Evolutionary conservation across 2,888 invertebrate species (phyloP).

Genomic region (Smittia sp.): DNA sequence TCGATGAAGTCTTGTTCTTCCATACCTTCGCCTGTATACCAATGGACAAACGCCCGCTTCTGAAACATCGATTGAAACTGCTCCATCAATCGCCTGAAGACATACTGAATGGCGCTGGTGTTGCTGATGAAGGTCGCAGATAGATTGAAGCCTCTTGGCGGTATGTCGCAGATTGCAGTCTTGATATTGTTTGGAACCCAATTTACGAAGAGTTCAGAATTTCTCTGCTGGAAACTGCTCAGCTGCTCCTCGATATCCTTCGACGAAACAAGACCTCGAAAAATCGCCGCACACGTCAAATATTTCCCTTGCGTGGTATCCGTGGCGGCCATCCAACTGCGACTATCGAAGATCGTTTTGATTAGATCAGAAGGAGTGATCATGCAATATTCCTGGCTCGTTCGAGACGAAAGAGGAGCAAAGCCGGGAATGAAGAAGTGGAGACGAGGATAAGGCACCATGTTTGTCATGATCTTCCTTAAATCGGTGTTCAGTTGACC

Average conservation of each 20-base stretch:
- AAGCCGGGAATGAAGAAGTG: conserved; percentile 84
- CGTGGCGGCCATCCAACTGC: conserved; percentile 79
- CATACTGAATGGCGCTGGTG: conserved; percentile 75
- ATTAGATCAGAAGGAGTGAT: conserved; percentile 71
- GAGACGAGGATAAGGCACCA: conserved; percentile 85
- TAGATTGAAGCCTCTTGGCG: conserved; percentile 81
- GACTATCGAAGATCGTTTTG: conserved; percentile 69
- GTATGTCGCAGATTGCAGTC: conserved; percentile 79
- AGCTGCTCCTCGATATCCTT: conserved; percentile 75
- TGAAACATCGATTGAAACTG: conserved; percentile 80
- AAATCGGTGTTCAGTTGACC: conserved; percentile 88
- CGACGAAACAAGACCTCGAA: conserved; percentile 67
- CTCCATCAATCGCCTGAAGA: conserved; percentile 72
- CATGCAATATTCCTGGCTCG: conserved; percentile 63
- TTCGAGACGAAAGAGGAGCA: conserved; percentile 69
- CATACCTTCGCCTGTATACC: conserved; percentile 87
- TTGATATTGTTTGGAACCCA: conserved; percentile 88
- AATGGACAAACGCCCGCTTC: conserved; percentile 78
- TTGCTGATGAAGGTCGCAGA: conserved; percentile 83
- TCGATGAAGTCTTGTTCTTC: conserved; percentile 84
- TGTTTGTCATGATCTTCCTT: conserved; percentile 81
- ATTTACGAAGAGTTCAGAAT: conserved; percentile 67
- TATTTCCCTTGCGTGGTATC: conserved; percentile 75
- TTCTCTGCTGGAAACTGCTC: conserved; percentile 74
- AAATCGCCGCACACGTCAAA: conserved; percentile 76